These are phyloP conservation scores for Agrypnus murinus DNA, from an alignment of 2,888 invertebrate genomes.

Conservation along the genomic window DNA sequence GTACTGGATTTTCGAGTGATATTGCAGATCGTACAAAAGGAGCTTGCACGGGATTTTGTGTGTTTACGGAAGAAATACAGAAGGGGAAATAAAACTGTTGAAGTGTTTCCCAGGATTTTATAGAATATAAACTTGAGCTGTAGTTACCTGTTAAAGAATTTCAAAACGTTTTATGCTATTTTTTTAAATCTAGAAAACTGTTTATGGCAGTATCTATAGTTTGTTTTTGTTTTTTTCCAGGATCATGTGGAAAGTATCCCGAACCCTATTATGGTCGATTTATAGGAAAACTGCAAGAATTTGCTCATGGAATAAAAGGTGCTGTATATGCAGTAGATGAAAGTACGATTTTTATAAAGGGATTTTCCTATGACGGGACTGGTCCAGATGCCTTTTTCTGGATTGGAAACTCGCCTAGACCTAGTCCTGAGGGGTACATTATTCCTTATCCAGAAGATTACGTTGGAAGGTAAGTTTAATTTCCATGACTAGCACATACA, in stretches of 20 bases:
- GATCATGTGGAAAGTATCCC: constrained; percentile 65
- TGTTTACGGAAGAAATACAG: constrained; percentile 50
- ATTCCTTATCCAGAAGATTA: constrained; percentile 92
- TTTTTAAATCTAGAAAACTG: too few species aligned
- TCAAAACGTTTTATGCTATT: not conserved
- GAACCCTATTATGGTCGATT: constrained; percentile 86
- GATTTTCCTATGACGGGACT: constrained; percentile 91
- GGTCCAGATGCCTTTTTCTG: constrained; percentile 94
- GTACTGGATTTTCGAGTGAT: constrained; percentile 54
- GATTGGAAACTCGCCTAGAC: constrained; percentile 88
- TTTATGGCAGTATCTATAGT: not conserved
- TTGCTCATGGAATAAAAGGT: constrained; percentile 87
- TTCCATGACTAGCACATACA: too few species aligned
- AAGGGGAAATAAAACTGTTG: constrained; percentile 47
- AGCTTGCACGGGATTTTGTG: constrained; percentile 49
- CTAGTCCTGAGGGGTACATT: constrained; percentile 87
- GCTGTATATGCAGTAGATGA: constrained; percentile 92
- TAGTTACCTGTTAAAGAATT: constrained; percentile 9
- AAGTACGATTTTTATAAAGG: constrained; percentile 88
- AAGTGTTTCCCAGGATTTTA: constrained; percentile 36
- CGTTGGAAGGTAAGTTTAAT: constrained; percentile 79
- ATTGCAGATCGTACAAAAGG: constrained; percentile 55
- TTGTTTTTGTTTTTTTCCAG: constrained; percentile 57
- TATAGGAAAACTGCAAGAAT: constrained; percentile 83
- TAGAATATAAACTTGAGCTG: constrained; percentile 11